A percentile compares a stretch with the other conserved stretches of the same genome.
phyloP scores from a whole-genome alignment of 2,888 invertebrate species.

The Oxytorus armatus region DNA sequence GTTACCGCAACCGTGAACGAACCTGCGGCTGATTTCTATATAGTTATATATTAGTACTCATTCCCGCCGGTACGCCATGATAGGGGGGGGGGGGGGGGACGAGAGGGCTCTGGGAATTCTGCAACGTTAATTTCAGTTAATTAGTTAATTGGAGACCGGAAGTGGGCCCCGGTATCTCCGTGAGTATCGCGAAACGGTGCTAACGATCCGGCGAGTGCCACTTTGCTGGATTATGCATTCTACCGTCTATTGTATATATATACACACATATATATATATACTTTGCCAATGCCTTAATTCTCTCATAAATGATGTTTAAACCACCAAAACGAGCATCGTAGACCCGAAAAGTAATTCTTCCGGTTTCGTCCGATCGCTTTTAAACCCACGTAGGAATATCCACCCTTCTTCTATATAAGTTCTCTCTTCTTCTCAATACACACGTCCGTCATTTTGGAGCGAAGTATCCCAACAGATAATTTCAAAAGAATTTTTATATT shows the following conservation, averaged over 20 bases:
- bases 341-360: slow-evolving; percentile 36
- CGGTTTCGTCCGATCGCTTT: slow-evolving; percentile 12
- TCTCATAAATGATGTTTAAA: slow-evolving; percentile 23
- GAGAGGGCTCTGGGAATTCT: slow-evolving; percentile 60
- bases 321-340: neutral
- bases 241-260: neutral
- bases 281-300: slow-evolving; percentile 26
- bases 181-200: slow-evolving; percentile 66
- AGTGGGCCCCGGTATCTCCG: slow-evolving; percentile 63
- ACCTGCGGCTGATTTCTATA: slow-evolving; percentile 29
- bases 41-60: slow-evolving; percentile 20
- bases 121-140: slow-evolving; percentile 69
- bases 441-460: no score
- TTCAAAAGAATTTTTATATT: no score
- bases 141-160: slow-evolving; percentile 68
- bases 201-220: slow-evolving; percentile 62
- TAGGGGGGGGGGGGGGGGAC: slow-evolving; percentile 6
- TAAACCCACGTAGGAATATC: neutral
- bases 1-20: slow-evolving; percentile 54
- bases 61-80: slow-evolving; percentile 4
- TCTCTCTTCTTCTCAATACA: no score
- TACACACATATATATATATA: neutral
- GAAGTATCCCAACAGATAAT: no score
- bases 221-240: slow-evolving; percentile 55
- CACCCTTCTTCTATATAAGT: no score